phyloP scores from a whole-genome alignment of 2,888 invertebrate genomes.

The Agrochola lota region DNA sequence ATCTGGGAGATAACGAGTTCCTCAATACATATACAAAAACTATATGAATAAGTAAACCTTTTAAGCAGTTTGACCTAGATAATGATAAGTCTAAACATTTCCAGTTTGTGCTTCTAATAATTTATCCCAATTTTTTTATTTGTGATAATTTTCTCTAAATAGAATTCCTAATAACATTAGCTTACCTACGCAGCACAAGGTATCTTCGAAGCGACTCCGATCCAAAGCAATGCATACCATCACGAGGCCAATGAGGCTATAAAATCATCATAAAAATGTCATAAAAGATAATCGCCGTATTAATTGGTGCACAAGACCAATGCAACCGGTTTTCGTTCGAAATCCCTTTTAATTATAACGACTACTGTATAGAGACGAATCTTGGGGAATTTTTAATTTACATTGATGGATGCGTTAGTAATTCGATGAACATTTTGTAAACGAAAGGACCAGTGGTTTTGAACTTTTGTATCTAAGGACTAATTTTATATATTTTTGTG shows the following conservation, averaged over 20 bases:
- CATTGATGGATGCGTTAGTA: not conserved
- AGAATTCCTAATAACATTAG: conserved; percentile 1
- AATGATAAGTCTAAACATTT: not conserved
- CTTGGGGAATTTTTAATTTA: conserved; percentile 13
- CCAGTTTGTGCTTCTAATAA: not conserved
- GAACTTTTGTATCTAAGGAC: not conserved
- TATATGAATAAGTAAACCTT: not conserved
- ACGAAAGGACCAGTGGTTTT: not conserved
- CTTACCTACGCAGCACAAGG: not conserved
- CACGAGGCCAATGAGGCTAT: conserved; percentile 49
- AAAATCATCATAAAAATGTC: conserved; percentile 63
- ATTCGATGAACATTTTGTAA: not conserved
- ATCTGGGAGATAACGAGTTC: not conserved
- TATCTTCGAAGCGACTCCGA: conserved; percentile 13
- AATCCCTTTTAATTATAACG: conserved; percentile 34
- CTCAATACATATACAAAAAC: not conserved
- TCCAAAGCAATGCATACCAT: conserved; percentile 33
- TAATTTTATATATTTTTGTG: not conserved
- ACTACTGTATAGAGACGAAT: not conserved
- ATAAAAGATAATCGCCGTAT: conserved; percentile 56
- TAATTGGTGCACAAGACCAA: conserved; percentile 49
- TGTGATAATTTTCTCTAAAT: not conserved
- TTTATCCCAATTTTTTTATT: not conserved
- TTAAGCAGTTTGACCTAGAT: not conserved
- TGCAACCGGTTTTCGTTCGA: conserved; percentile 41